These are phyloP conservation scores for Cinara cedri DNA, from an alignment of 2,888 invertebrate genomes.

Conservation along the genomic window DNA sequence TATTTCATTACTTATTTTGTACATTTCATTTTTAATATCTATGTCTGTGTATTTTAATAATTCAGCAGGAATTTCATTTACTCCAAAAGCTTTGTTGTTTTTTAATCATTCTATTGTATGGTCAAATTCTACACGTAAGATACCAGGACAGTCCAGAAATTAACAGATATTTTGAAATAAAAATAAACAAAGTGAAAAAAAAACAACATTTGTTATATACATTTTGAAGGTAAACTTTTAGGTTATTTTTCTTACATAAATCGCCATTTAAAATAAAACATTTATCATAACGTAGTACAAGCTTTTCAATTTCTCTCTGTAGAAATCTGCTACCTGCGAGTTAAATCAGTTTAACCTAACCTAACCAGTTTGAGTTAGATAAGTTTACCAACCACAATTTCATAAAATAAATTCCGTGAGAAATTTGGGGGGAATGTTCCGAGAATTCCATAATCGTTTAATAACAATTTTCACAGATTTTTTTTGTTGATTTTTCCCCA, in stretches of 20 bases:
- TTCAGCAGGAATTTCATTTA: background rate
- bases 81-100: background rate
- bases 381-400: too few species aligned
- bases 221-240: background rate
- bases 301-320: too few species aligned
- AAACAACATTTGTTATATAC: background rate
- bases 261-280: too few species aligned
- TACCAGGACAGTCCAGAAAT: background rate
- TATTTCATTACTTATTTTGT: conserved; percentile 3
- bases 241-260: background rate
- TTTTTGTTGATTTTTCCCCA: too few species aligned
- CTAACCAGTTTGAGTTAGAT: background rate
- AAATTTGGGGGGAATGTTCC: too few species aligned
- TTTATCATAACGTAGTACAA: too few species aligned
- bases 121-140: background rate
- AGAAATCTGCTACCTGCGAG: conserved; percentile 3
- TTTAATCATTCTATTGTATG: background rate
- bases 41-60: background rate
- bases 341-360: background rate
- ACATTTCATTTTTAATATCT: background rate
- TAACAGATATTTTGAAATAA: background rate
- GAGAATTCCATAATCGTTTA: too few species aligned
- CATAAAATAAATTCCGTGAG: background rate
- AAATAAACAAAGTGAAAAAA: background rate
- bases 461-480: too few species aligned